Evolutionary conservation across 2,888 invertebrate genomes (phyloP).

Genomic region (Cheilosia vernalis): DNA sequence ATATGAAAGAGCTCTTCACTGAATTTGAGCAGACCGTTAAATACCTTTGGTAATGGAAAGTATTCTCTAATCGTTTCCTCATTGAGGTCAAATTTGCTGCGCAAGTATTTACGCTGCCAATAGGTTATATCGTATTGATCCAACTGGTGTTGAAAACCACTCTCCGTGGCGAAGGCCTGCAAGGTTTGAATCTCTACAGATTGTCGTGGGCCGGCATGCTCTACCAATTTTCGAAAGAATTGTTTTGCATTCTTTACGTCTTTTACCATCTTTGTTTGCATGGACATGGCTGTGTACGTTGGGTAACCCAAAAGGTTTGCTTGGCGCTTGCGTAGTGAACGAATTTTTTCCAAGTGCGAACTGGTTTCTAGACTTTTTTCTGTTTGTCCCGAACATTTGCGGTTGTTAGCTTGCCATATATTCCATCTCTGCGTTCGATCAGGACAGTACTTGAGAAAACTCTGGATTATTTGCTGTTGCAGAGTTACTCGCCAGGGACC

Average conservation of each 20-base stretch:
- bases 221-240: conserved; percentile 87
- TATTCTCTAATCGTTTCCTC: conserved; percentile 90
- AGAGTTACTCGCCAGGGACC: conserved; percentile 94
- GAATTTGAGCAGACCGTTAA: conserved; percentile 90
- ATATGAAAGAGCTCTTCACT: conserved; percentile 91
- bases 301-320: conserved; percentile 91
- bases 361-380: conserved; percentile 89
- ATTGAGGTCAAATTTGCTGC: conserved; percentile 87
- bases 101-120: conserved; percentile 91
- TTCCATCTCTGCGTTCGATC: conserved; percentile 91
- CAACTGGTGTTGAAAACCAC: conserved; percentile 88
- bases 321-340: conserved; percentile 87
- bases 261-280: conserved; percentile 97
- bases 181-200: conserved; percentile 89
- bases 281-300: conserved; percentile 92
- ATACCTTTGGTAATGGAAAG: conserved; percentile 92
- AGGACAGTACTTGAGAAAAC: conserved; percentile 93
- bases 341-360: conserved; percentile 90
- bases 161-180: conserved; percentile 88
- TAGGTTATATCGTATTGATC: conserved; percentile 94
- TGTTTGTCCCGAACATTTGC: conserved; percentile 87
- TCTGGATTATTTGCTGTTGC: conserved; percentile 88
- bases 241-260: conserved; percentile 89
- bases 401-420: conserved; percentile 91
- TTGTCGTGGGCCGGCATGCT: conserved; percentile 89